A percentile compares a stretch with the other conserved stretches of the same genome.
These are phyloP conservation scores for Fulmarus glacialis DNA, from an alignment of 2,113 vertebrate genomes.

Conservation along the genomic window DNA sequence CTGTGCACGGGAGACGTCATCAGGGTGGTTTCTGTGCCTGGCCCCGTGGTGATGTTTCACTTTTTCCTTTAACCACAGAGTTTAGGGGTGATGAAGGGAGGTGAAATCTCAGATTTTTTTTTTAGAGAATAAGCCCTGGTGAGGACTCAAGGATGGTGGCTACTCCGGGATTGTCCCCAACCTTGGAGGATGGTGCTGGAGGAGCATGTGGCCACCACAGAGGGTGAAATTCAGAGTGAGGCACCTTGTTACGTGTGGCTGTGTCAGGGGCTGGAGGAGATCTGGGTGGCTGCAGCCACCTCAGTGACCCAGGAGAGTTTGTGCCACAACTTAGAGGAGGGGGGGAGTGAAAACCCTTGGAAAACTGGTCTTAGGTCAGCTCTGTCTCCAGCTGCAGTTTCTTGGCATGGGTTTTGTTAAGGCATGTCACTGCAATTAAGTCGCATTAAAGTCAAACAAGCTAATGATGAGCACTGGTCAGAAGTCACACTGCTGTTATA, in stretches of 20 bases:
- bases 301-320: neutral
- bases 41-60: neutral
- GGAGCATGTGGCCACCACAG: neutral
- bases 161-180: neutral
- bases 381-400: neutral
- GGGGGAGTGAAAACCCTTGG: neutral
- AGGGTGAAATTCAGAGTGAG: neutral
- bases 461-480: neutral
- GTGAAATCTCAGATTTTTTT: neutral
- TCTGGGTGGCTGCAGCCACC: neutral
- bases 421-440: neutral
- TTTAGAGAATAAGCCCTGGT: neutral
- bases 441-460: neutral
- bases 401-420: neutral
- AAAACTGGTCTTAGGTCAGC: neutral
- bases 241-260: neutral
- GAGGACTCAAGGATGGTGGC: neutral
- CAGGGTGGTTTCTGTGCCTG: neutral
- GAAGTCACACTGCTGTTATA: neutral
- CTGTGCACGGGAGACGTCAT: neutral
- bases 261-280: neutral
- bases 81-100: neutral
- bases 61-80: neutral
- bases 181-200: neutral
- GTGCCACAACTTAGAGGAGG: neutral